These are phyloP conservation scores for Illadopsis cleaveri DNA, from an alignment of 2,113 vertebrate species.

Conservation along the genomic window DNA sequence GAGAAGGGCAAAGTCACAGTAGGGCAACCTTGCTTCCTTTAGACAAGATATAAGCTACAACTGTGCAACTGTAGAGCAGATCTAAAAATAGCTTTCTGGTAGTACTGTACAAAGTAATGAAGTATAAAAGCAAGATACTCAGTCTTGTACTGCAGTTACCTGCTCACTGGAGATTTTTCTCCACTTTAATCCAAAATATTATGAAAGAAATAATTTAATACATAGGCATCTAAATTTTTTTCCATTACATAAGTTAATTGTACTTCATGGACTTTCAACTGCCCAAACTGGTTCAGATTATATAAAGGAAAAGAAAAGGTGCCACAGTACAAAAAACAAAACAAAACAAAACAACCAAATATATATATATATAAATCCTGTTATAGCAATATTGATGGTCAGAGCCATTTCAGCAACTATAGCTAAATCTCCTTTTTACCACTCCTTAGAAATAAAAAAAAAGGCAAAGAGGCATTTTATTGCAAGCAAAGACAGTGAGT, in stretches of 20 bases:
- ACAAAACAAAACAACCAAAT: too few relatives aligned
- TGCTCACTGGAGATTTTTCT: neutral
- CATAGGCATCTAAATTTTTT: neutral
- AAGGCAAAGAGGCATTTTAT: neutral
- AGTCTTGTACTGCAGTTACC: neutral
- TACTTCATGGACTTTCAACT: neutral
- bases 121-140: constrained; percentile 21
- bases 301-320: neutral
- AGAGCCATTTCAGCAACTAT: neutral
- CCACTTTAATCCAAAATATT: neutral
- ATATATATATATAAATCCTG: neutral
- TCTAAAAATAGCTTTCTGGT: constrained; percentile 57
- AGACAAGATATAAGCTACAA: constrained; percentile 24
- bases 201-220: neutral
- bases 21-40: constrained; percentile 15
- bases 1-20: constrained; percentile 35
- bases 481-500: neutral
- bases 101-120: constrained; percentile 22
- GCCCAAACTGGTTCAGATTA: neutral
- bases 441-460: neutral
- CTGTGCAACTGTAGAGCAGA: neutral
- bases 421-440: neutral
- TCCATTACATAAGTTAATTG: neutral
- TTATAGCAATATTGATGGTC: neutral
- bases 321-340: neutral